Percentiles rank a stretch among this genome's conserved stretches.
These are phyloP conservation scores for Atherinosoma microstoma DNA, from an alignment of 2,797 vertebrate species.

Conservation along the genomic window DNA sequence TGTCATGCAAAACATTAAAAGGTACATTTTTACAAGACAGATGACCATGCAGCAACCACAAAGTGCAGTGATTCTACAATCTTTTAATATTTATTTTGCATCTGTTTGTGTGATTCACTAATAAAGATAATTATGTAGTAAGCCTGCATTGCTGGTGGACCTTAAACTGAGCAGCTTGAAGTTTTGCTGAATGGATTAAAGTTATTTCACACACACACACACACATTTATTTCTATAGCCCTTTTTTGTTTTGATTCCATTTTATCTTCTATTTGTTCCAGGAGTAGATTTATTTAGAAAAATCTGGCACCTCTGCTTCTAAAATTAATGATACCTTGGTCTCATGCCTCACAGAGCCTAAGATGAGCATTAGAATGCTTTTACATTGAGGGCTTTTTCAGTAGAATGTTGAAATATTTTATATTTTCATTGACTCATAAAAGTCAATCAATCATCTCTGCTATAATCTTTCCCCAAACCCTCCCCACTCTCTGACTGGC, in stretches of 20 bases:
- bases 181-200: too few relatives aligned
- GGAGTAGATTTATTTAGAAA: not conserved
- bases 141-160: too few relatives aligned
- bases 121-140: too few relatives aligned
- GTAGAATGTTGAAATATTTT: slow-evolving; percentile 1
- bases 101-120: too few relatives aligned
- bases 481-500: slow-evolving; percentile 17
- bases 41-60: not conserved
- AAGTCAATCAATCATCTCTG: slow-evolving; percentile 56
- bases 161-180: too few relatives aligned
- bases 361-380: not conserved
- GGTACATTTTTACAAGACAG: not conserved
- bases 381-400: slow-evolving; percentile 7
- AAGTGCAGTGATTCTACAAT: not conserved
- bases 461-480: slow-evolving; percentile 35
- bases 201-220: slow-evolving; percentile 13
- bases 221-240: not conserved
- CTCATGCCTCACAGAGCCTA: not conserved
- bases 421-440: slow-evolving; percentile 31
- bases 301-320: not conserved
- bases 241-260: not conserved
- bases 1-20: too few relatives aligned
- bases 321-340: not conserved
- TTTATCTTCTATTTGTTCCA: slow-evolving; percentile 3
- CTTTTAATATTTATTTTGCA: not conserved